phyloP scores from a whole-genome alignment of 2,113 vertebrate genomes.

The Athene cunicularia region DNA sequence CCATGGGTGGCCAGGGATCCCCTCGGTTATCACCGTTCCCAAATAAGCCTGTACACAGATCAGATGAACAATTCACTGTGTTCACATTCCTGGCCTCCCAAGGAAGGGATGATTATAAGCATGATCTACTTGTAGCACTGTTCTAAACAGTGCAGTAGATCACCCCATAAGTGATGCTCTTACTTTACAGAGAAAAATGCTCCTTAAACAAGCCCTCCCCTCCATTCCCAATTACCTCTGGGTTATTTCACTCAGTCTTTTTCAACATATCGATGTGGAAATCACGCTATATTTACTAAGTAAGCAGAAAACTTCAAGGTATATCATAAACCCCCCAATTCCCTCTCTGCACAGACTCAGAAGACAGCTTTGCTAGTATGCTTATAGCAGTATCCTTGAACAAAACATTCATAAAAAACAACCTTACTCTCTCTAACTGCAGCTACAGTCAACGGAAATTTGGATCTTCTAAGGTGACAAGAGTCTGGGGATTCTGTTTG shows the following conservation, averaged over 20 bases:
- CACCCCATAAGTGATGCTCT: background rate
- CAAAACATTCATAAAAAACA: background rate
- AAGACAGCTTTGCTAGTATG: background rate
- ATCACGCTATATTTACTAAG: background rate
- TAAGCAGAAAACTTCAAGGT: background rate
- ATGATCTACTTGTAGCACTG: background rate
- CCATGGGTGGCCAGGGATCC: background rate
- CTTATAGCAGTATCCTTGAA: background rate
- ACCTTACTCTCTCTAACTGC: background rate
- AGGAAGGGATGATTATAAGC: background rate
- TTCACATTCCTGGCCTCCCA: background rate
- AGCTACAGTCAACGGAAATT: background rate
- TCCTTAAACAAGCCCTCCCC: background rate
- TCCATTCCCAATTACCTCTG: accelerated
- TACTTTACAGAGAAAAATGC: background rate
- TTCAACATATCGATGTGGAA: background rate
- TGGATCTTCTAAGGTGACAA: background rate
- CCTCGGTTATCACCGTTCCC: background rate
- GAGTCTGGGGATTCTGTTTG: background rate
- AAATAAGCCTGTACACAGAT: background rate
- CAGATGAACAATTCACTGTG: background rate
- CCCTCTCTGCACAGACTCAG: background rate
- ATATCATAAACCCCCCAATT: background rate
- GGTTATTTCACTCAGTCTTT: background rate
- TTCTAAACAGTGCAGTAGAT: background rate